These are phyloP conservation scores for Halcyon smyrnensis DNA, from an alignment of 2,797 vertebrate species.

Conservation along the genomic window DNA sequence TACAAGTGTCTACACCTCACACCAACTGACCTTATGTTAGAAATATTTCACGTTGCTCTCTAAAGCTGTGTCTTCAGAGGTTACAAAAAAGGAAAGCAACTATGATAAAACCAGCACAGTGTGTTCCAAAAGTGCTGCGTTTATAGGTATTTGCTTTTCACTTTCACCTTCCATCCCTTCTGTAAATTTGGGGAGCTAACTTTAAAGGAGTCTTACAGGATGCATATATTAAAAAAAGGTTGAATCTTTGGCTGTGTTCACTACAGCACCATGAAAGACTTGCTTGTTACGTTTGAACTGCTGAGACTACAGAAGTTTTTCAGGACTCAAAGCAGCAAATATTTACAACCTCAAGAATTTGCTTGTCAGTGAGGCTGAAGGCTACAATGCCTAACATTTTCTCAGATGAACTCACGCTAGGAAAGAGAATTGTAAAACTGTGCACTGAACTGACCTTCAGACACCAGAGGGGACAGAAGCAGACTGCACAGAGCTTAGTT, in stretches of 20 bases:
- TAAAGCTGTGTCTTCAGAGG: neutral
- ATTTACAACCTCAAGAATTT: constrained; percentile 38
- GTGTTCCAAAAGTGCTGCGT: neutral
- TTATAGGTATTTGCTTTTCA: neutral
- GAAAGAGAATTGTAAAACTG: neutral
- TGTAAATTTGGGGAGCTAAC: constrained; percentile 28
- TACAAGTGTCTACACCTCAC: neutral
- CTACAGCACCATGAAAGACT: constrained; percentile 65
- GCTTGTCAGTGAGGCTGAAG: neutral
- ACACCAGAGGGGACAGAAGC: neutral
- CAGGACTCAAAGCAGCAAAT: constrained; percentile 56
- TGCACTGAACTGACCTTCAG: neutral
- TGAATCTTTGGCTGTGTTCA: constrained; percentile 45
- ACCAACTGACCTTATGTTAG: neutral
- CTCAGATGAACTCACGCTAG: neutral
- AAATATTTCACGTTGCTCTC: neutral
- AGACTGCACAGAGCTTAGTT: neutral
- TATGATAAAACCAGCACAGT: neutral
- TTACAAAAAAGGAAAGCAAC: neutral
- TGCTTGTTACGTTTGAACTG: constrained; percentile 65
- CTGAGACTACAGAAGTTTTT: constrained; percentile 37
- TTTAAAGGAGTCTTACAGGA: constrained; percentile 75
- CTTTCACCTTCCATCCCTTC: neutral
- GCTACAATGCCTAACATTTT: constrained; percentile 7
- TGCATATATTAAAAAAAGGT: constrained; percentile 34